These are phyloP conservation scores for Sebastes trivittatus DNA, from an alignment of 2,797 vertebrate genomes.

Conservation along the genomic window DNA sequence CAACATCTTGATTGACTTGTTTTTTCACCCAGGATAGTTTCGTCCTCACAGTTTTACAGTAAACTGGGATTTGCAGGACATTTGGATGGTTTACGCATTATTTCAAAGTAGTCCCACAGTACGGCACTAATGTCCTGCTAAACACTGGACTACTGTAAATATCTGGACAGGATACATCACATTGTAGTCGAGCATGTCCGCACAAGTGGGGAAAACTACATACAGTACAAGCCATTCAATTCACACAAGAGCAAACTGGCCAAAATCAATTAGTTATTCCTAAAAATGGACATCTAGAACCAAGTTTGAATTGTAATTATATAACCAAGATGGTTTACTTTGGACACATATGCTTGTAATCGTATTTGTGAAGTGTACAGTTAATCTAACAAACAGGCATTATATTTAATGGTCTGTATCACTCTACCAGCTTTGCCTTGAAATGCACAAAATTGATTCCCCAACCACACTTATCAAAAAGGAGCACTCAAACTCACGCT, in stretches of 20 bases:
- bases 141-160: constrained; percentile 78
- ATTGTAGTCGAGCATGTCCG: constrained; percentile 73
- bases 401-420: constrained; percentile 69
- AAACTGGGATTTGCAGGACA: constrained; percentile 58
- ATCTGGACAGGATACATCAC: constrained; percentile 76
- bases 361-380: constrained; percentile 74
- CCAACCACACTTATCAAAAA: constrained; percentile 78
- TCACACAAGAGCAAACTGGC: constrained; percentile 79
- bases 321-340: constrained; percentile 78
- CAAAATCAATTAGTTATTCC: constrained; percentile 71
- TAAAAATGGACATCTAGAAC: constrained; percentile 75
- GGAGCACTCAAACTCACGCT: constrained; percentile 80
- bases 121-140: constrained; percentile 76
- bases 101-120: constrained; percentile 69
- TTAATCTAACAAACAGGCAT: constrained; percentile 76
- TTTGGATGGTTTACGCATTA: constrained; percentile 51
- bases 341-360: constrained; percentile 73
- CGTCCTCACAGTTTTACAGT: constrained; percentile 60
- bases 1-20: constrained; percentile 53
- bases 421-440: constrained; percentile 62
- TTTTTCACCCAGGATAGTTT: constrained; percentile 22
- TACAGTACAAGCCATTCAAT: constrained; percentile 78
- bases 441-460: constrained; percentile 75
- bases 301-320: constrained; percentile 65
- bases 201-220: constrained; percentile 72